phyloP scores from a whole-genome alignment of 2,888 invertebrate species.

The Nebria salina region DNA sequence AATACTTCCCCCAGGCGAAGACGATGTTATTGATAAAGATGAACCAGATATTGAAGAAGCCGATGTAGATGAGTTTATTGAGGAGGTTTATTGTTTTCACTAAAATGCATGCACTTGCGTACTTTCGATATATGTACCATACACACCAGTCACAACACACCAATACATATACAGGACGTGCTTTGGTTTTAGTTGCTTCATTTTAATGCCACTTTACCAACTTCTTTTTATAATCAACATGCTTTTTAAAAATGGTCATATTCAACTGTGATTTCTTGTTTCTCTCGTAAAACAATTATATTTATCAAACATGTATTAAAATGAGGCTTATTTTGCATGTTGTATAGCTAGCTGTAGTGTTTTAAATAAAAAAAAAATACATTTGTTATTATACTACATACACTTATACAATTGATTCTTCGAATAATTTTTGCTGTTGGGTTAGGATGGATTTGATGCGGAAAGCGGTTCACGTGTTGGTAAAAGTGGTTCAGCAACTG shows the following conservation, averaged over 20 bases:
- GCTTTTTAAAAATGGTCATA: no score
- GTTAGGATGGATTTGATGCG: conserved; percentile 57
- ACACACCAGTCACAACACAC: conserved; percentile 6
- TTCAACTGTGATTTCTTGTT: no score
- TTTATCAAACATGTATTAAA: no score
- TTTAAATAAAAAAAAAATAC: no score
- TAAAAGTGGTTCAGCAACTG: conserved; percentile 54
- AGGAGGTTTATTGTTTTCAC: conserved; percentile 62
- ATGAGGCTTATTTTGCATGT: no score
- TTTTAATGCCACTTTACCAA: no score
- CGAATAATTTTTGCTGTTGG: conserved; percentile 2
- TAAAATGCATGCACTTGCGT: conserved; percentile 45
- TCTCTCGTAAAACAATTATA: no score
- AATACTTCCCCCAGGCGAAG: conserved; percentile 52
- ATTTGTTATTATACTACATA: no score
- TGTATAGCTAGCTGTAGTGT: no score
- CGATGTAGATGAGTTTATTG: conserved; percentile 67
- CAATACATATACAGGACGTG: background rate
- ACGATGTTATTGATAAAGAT: conserved; percentile 61
- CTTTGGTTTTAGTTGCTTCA: no score
- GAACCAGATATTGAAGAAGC: conserved; percentile 66
- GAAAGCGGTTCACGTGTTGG: conserved; percentile 54
- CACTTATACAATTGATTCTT: no score
- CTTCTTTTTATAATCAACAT: no score
- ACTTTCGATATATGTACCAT: background rate